A percentile compares a stretch with the other conserved stretches of the same genome.
Evolutionary conservation across 2,113 vertebrate genomes (phyloP).

Genomic region (Podocnemis expansa): DNA sequence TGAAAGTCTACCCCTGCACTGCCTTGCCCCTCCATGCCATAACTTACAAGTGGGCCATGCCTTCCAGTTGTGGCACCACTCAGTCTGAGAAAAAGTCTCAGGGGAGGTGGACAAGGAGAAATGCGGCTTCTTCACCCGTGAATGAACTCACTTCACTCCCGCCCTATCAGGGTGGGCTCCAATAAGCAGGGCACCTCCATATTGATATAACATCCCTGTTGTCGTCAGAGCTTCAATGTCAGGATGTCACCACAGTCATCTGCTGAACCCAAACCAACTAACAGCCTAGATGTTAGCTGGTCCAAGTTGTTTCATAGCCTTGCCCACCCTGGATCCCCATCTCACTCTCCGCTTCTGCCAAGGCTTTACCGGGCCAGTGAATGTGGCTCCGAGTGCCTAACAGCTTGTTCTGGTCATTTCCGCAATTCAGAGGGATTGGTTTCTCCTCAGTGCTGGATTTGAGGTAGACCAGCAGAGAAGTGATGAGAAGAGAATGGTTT

Average conservation of each 20-base stretch:
- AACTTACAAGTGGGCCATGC: not conserved
- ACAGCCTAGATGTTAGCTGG: too few relatives aligned
- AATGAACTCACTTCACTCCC: not conserved
- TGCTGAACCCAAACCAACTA: not conserved
- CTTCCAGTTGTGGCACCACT: not conserved
- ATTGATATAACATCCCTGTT: too few relatives aligned
- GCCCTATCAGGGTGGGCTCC: not conserved
- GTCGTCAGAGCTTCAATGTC: not conserved
- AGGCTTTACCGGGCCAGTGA: not conserved
- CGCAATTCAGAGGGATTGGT: not conserved
- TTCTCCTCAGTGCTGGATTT: too few relatives aligned
- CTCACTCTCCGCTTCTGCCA: accelerated
- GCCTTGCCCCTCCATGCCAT: not conserved
- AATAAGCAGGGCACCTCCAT: not conserved
- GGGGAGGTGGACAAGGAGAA: not conserved
- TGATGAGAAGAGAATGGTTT: not conserved
- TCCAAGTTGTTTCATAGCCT: not conserved
- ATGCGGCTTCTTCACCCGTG: not conserved
- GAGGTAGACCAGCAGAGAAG: not conserved
- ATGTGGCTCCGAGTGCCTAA: not conserved
- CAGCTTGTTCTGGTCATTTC: not conserved
- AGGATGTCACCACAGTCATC: too few relatives aligned
- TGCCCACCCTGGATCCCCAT: not conserved
- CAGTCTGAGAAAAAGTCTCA: not conserved
- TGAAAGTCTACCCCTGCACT: not conserved